Evolutionary conservation across 2,888 invertebrate species (phyloP).

Genomic region (Pyrgus malvae): DNA sequence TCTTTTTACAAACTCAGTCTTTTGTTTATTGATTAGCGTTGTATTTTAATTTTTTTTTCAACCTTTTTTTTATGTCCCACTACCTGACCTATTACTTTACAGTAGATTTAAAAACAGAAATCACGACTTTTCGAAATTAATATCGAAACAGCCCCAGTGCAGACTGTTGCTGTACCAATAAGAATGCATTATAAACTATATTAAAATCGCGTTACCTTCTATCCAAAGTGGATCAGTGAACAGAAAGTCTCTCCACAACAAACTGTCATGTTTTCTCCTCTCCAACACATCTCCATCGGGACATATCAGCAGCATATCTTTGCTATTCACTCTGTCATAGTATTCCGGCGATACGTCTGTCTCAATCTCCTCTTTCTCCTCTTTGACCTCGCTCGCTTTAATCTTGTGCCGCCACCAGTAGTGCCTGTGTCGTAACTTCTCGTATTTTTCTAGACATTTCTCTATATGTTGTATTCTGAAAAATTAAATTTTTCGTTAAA

Average conservation of each 20-base stretch:
- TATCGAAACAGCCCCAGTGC: too few relatives aligned
- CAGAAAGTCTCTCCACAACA: conserved; percentile 64
- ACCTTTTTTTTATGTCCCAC: too few relatives aligned
- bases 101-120: too few relatives aligned
- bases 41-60: too few relatives aligned
- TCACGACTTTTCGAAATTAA: too few relatives aligned
- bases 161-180: too few relatives aligned
- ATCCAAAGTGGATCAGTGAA: conserved; percentile 69
- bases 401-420: conserved; percentile 56
- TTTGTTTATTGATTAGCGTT: too few relatives aligned
- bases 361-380: conserved; percentile 45
- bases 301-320: conserved; percentile 62
- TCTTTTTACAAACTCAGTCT: too few relatives aligned
- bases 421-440: conserved; percentile 61
- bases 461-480: conserved; percentile 66
- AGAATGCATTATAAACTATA: too few relatives aligned
- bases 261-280: conserved; percentile 58
- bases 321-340: conserved; percentile 55
- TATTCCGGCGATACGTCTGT: conserved; percentile 38
- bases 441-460: conserved; percentile 53
- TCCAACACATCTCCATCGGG: conserved; percentile 64
- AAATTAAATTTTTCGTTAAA: neutral
- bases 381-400: conserved; percentile 22
- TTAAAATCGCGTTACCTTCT: conserved; percentile 46
- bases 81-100: too few relatives aligned